Evolutionary conservation across 2,797 vertebrate genomes (phyloP).

Genomic region (Loris lydekkerianus): DNA sequence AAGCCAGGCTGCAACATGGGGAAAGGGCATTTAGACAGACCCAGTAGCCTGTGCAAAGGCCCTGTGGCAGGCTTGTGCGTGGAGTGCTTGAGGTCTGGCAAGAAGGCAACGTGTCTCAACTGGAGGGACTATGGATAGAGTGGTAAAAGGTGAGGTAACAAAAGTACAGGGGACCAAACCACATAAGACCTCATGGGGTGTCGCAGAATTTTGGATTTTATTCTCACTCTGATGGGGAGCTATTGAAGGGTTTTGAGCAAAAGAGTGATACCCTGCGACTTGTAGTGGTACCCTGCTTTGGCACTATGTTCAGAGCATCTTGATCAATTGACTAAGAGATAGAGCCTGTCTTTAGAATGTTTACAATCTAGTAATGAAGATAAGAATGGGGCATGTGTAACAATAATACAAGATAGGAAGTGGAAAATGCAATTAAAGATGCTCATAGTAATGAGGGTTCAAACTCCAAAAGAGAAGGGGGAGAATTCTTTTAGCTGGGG

Average conservation of each 20-base stretch:
- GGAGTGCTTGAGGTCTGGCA: background rate
- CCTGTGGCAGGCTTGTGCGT: background rate
- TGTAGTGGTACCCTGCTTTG: background rate
- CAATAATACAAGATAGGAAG: background rate
- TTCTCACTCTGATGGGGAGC: background rate
- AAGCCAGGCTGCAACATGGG: background rate
- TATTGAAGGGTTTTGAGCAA: background rate
- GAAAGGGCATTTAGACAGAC: background rate
- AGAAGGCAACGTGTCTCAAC: background rate
- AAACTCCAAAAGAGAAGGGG: background rate
- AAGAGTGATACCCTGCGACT: background rate
- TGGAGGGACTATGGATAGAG: background rate
- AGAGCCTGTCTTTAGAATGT: background rate
- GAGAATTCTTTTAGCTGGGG: background rate
- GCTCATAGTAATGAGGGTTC: background rate
- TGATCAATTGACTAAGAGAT: background rate
- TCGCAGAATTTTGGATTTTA: background rate
- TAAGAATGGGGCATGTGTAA: background rate
- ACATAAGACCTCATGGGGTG: background rate
- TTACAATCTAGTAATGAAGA: background rate
- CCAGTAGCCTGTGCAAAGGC: background rate
- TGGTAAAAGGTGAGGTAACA: background rate
- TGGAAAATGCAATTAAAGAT: background rate
- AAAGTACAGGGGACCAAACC: background rate
- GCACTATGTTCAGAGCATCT: background rate